Base-by-base conservation (phyloP, 2,113 vertebrate species). In the Uropsilus gracilis region DNA sequence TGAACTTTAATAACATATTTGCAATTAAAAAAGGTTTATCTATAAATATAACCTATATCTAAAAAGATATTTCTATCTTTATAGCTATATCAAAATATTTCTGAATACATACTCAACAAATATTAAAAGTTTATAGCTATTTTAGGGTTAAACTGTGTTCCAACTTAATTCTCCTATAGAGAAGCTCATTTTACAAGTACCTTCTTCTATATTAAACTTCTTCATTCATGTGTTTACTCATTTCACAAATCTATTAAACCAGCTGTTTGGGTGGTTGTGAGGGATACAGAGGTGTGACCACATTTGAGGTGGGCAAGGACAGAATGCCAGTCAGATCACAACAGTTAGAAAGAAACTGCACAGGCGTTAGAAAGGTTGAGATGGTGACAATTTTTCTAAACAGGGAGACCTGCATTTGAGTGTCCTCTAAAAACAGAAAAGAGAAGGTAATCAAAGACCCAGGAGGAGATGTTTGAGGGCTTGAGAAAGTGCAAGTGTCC, bases 241-340 rank as follows among this genome's bases (percentile, higher is more conserved):
- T 86, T 86, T 92, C 73, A 75, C 13, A 85, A 84, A 88, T 17
- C 28, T 53, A 50, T 68, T 86, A 73, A 77, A 50, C 42, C 63
- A 75, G 46, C 42, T 30, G 13, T 39, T 46, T 37, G 34, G 16
- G 34, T 28, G 3, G 17, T 32, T 78, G 17, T 50, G 46, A 90
- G 22, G 34, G 26, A 78, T 17, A 53, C 12, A 87, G 82, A 78
- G 44, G 78, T 48, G 32, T 78, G 84, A 68, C 13, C 32, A 69
- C 81, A 53, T 32, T n/a, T 37, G 50, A 90, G 57, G n/a, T n/a
- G n/a, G n/a, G n/a, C n/a, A n/a, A n/a, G n/a, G n/a, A n/a, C n/a
- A n/a, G n/a, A 69, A 68, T 48, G 11, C 22, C 64, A 82, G 39
- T n/a, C 28, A 71, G 63, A 77, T 37, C 42, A 14, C 26, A 76